phyloP scores from a whole-genome alignment of 2,888 invertebrate genomes.

The Disparrhopalites patrizii region DNA sequence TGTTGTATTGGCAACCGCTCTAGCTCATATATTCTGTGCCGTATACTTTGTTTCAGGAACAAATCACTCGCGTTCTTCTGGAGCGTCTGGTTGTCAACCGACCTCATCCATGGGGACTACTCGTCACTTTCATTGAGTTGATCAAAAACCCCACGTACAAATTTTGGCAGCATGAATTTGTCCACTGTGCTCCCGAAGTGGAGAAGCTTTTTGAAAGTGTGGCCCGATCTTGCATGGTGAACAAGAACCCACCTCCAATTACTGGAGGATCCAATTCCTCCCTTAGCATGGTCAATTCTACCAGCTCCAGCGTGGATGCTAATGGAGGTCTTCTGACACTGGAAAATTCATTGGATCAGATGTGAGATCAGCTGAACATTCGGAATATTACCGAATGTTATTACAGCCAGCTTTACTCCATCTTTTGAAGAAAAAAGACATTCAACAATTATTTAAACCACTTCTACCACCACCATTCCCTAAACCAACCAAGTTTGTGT shows the following conservation, averaged over 20 bases:
- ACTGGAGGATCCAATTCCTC: neutral
- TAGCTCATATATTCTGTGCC: too few species aligned
- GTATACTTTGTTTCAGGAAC: slow-evolving; percentile 42
- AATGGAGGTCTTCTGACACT: slow-evolving; percentile 2
- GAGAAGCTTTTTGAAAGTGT: slow-evolving; percentile 98
- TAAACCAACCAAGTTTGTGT: too few species aligned
- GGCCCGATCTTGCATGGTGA: slow-evolving; percentile 87
- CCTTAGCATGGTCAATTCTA: neutral
- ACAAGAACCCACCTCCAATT: slow-evolving; percentile 35
- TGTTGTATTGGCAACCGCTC: too few species aligned
- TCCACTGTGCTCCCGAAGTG: slow-evolving; percentile 98
- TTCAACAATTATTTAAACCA: too few species aligned
- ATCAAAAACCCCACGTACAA: slow-evolving; percentile 98
- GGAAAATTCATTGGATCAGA: slow-evolving; percentile 19
- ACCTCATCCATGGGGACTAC: slow-evolving; percentile 98
- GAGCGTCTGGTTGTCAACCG: slow-evolving; percentile 96
- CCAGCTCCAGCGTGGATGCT: neutral
- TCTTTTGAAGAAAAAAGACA: too few species aligned
- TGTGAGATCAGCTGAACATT: neutral
- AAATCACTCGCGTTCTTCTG: slow-evolving; percentile 70
- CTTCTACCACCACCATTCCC: too few species aligned
- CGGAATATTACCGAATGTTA: too few species aligned
- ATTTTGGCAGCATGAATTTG: slow-evolving; percentile 99
- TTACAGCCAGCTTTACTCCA: too few species aligned
- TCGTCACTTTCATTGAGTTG: slow-evolving; percentile 98